Evolutionary conservation across 2,113 vertebrate species (phyloP).

Genomic region (Embiotoca jacksoni): DNA sequence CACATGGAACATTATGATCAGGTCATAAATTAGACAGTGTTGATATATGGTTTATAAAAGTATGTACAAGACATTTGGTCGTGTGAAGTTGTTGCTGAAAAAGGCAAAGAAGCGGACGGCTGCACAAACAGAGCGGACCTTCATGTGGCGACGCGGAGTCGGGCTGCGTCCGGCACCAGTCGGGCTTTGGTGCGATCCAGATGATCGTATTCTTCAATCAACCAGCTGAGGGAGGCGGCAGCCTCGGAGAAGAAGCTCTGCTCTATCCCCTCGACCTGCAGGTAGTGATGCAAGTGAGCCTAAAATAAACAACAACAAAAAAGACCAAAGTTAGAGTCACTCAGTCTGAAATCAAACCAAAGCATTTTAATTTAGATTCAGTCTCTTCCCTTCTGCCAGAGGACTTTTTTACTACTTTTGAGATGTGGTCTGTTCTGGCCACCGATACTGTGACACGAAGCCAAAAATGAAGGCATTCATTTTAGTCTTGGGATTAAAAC

Average conservation of each 20-base stretch:
- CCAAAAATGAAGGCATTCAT: no score
- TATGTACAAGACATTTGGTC: conserved; percentile 28
- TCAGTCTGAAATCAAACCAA: neutral
- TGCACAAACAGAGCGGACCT: neutral
- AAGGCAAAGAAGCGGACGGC: neutral
- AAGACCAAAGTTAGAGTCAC: neutral
- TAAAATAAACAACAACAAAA: conserved; percentile 56
- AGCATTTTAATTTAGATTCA: no score
- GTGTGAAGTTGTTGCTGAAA: conserved; percentile 29
- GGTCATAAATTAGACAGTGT: conserved; percentile 26
- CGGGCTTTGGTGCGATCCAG: conserved; percentile 85
- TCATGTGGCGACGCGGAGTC: conserved; percentile 88
- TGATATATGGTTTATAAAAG: conserved; percentile 43
- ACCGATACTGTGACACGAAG: no score
- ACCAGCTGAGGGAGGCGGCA: conserved; percentile 84
- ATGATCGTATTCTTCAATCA: conserved; percentile 92
- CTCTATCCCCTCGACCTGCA: conserved; percentile 94
- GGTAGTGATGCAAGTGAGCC: conserved; percentile 98
- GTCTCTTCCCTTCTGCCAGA: no score
- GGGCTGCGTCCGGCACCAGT: conserved; percentile 79
- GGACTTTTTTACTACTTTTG: no score
- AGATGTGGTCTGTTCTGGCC: no score
- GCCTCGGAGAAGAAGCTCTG: conserved; percentile 91
- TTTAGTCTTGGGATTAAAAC: no score
- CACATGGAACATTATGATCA: conserved; percentile 13